Evolutionary conservation across 2,113 vertebrate genomes (phyloP).

Genomic region (Terrapene triunguis): DNA sequence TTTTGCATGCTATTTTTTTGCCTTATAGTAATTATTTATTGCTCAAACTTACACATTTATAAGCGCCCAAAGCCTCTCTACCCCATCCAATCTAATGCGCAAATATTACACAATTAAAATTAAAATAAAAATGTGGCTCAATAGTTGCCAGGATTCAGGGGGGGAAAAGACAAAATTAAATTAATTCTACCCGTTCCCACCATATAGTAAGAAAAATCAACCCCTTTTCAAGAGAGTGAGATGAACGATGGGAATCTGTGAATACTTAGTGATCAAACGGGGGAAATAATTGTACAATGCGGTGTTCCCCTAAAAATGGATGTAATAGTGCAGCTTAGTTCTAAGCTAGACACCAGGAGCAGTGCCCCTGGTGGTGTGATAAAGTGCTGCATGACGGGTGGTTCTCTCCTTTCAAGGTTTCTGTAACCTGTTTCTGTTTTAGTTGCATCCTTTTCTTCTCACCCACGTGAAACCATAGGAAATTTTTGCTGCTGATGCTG

Average conservation of each 20-base stretch:
- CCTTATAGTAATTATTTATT: not conserved
- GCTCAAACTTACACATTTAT: not conserved
- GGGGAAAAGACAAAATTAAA: not conserved
- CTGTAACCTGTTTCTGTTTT: not conserved
- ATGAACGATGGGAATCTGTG: not conserved
- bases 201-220: not conserved
- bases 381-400: not conserved
- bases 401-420: not conserved
- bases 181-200: not conserved
- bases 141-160: not conserved
- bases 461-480: not conserved
- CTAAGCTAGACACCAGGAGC: not conserved
- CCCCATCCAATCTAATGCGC: not conserved
- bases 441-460: not conserved
- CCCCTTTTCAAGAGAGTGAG: not conserved
- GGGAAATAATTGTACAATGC: not conserved
- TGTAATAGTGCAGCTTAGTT: not conserved
- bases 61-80: not conserved
- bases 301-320: not conserved
- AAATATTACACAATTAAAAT: not conserved
- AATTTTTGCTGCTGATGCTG: not conserved
- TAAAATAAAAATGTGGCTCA: not conserved
- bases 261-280: not conserved
- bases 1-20: not conserved
- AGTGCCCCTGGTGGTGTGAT: not conserved